Evolutionary conservation across 1,140 invertebrate genomes (phyloP), one percentile per base, ranked within the genome.

Genomic region (Tetramorium alpestre): DNA sequence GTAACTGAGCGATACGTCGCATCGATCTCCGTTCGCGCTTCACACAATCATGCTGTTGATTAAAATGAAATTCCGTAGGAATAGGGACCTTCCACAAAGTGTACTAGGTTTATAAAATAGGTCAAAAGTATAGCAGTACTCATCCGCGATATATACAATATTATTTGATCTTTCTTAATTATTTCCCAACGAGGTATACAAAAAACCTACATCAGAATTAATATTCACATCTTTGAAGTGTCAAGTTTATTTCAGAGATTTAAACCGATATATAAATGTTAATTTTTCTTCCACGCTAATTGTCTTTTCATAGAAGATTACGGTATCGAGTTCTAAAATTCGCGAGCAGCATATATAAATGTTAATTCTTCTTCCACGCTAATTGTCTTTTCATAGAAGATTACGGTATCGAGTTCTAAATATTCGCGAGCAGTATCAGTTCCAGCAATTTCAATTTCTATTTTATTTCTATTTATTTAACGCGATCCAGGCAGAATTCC

Each of bases 1-100:
- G 80, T 75, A 84, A 84, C 41, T 10, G 69, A 22, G 56, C 80
- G 67, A 82, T 82, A 82, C 69, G 80, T 82, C 80, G 80, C 80
- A 84, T 84, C 80, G 80, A 84, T 84, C 80, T 84, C 58, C 67
- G 54, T 41, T 69, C 41, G 67, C 38, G 80, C 80, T 84, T 69
- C 69, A 44, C 47, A 73, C 69, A 84, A 84, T 84, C 54, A 75
- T 60, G 65, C 54, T 28, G 80, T 49, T 84, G 69, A 84, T 84
- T 84, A 84, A 84, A 84, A 44, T 25, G 80, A 84, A 75, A 82
- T 73, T 73, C 25, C 51, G 16, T 58, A 33, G 41, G 44, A 47
- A 60, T 38, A 58, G 38, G 67, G 22, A 22, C 18, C 22, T 44
- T 54, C 25, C 47, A 67, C 28, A 67, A 47, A 73, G 67, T 25